Conservation (phyloP, 2,113 vertebrate genomes). For the Pelobates fuscus region DNA sequence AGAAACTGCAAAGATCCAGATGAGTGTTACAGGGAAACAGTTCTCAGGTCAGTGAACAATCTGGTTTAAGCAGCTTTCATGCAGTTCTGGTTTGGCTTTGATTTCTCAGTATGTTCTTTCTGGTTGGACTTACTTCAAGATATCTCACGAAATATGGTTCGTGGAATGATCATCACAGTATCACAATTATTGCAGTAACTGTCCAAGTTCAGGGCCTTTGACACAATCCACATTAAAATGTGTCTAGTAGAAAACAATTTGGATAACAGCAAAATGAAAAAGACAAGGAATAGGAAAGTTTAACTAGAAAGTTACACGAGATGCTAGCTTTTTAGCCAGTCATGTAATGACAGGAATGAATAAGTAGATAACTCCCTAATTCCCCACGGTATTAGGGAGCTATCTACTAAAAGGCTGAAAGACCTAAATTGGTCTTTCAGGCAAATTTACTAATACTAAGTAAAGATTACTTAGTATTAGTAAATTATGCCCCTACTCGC, state of each 20-base stretch:
- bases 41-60: constrained; percentile 15
- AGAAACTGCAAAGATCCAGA: background rate
- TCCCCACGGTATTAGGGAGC: too few species aligned
- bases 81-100: constrained; percentile 34
- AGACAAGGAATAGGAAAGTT: background rate
- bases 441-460: too few species aligned
- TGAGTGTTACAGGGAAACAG: background rate
- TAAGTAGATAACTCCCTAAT: too few species aligned
- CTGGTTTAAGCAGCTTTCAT: constrained; percentile 41
- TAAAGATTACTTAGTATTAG: too few species aligned
- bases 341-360: too few species aligned
- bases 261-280: background rate
- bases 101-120: constrained; percentile 10
- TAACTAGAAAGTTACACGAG: background rate
- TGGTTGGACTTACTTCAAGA: constrained; percentile 16
- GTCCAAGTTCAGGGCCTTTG: background rate
- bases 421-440: too few species aligned
- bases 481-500: too few species aligned
- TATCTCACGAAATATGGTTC: background rate
- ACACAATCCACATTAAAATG: background rate
- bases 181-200: background rate
- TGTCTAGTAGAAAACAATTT: background rate
- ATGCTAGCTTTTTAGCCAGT: too few species aligned
- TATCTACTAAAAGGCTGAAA: too few species aligned
- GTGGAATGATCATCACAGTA: background rate